These are phyloP conservation scores for Mycogona germanica DNA, from an alignment of 2,888 invertebrate genomes.

Conservation along the genomic window DNA sequence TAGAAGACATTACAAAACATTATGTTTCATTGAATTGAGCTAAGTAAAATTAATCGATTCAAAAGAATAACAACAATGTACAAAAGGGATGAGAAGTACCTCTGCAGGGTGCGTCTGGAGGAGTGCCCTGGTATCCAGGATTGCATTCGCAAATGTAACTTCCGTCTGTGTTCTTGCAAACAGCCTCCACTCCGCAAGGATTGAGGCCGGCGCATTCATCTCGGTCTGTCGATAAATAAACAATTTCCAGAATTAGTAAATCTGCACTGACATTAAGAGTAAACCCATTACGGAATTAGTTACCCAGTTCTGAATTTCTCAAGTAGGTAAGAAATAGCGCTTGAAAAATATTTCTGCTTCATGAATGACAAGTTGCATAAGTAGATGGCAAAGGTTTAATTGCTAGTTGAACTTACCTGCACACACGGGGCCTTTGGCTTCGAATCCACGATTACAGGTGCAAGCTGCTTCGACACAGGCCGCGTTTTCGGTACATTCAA, in stretches of 20 bases:
- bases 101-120: conserved; percentile 23
- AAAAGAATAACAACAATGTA: not conserved
- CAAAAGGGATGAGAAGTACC: conserved; percentile 18
- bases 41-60: not conserved
- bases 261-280: not conserved
- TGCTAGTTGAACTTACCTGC: conserved; percentile 22
- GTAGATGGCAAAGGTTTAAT: no score
- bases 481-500: conserved; percentile 55
- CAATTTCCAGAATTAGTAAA: not conserved
- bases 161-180: conserved; percentile 25
- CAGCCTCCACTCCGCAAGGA: conserved; percentile 25
- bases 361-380: no score
- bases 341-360: no score
- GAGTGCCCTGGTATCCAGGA: conserved; percentile 19
- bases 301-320: no score
- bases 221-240: conserved; percentile 24
- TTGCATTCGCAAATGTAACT: conserved; percentile 24
- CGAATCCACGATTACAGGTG: conserved; percentile 25
- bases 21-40: not conserved
- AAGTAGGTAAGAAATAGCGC: not conserved
- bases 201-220: conserved; percentile 25
- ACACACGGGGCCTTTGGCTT: conserved; percentile 24
- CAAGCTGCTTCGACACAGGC: conserved; percentile 26
- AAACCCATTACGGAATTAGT: not conserved
- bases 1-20: no score